Evolutionary conservation across 2,888 invertebrate genomes (phyloP), one percentile per base, ranked within the genome.

Genomic region (Thelaira solivaga): DNA sequence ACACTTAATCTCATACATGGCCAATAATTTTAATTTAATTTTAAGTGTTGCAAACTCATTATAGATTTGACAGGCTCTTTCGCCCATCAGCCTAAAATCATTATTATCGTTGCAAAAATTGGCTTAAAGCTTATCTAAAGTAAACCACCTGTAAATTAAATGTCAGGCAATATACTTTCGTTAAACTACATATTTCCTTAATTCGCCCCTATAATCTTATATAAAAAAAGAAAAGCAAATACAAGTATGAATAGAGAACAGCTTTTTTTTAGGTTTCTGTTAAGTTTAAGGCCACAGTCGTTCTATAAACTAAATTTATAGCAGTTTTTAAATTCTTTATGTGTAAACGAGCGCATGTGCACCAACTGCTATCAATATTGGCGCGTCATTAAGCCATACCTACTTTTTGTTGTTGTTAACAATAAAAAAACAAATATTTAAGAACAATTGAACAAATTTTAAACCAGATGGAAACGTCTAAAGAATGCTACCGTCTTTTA

Each of bases 381-480:
- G 73, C 73, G 77, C 73, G 78, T 64, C 61, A 72, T 76, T 72
- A 62, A 41, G 67, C 71, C 76, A 26, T 45, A 61, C 31, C 41
- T n/a, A n/a, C n/a, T n/a, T n/a, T n/a, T n/a, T n/a, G 13, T 26
- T 41, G 47, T 26, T 22, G 31, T 61, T 61, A 43, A 34, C 29
- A 49, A 18, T n/a, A n/a, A n/a, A n/a, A n/a, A n/a, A n/a, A n/a
- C n/a, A 68, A 64, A 62, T 47, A 53, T 53, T 64, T 69, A 13
- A 64, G 53, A 78, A 69, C 69, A 78, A 74, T 65, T 71, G 78
- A 45, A 61, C 41, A 69, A 51, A 64, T 76, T 62, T 65, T 5
- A 34, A 71, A 53, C 78, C 78, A 78, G 78, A 78, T 78, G 78
- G 69, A 74, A 74, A 64, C 51, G 69, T 69, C 64, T 34, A 61